phyloP scores from a whole-genome alignment of 1,140 invertebrate species.

The Apis mellifera region Amel_HAv3.1 CM009945.2:5747001-5747500 shows the following conservation, averaged over 20 bases:
- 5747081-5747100: conserved; percentile 72
- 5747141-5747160: conserved; percentile 80
- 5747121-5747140: conserved; percentile 77
- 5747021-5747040: conserved; percentile 56
- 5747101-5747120: conserved; percentile 57
- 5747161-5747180: conserved; percentile 80
- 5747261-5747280: neutral
- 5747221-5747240: neutral
- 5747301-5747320: too few species aligned
- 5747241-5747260: neutral
- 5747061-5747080: conserved; percentile 79
- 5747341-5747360: neutral
- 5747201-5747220: neutral
- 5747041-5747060: conserved; percentile 77
- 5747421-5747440: neutral
- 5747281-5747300: too few species aligned
- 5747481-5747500: neutral
- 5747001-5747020: conserved; percentile 36
- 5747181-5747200: conserved; percentile 77
- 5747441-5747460: too few species aligned
- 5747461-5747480: too few species aligned
- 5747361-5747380: neutral
- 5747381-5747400: neutral
- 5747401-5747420: neutral
- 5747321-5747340: neutral